phyloP scores from a whole-genome alignment of 2,797 vertebrate genomes.

The Zalophus californianus region DNA sequence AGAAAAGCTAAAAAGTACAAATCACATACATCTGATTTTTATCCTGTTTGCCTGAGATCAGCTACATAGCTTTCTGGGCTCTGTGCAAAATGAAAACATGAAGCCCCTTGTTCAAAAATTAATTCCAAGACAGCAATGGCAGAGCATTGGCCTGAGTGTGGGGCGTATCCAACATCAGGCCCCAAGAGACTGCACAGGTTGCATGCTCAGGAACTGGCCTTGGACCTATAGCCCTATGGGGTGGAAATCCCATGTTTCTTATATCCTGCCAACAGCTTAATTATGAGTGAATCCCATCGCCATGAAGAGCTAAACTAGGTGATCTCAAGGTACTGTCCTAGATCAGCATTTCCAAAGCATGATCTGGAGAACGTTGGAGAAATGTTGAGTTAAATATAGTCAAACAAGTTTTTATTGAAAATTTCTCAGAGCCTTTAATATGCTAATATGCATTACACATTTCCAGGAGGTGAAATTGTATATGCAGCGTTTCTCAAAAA shows the following conservation, averaged over 20 bases:
- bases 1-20: background rate
- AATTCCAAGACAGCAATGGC: background rate
- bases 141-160: background rate
- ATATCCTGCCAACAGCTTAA: background rate
- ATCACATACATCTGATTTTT: background rate
- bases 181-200: background rate
- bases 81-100: background rate
- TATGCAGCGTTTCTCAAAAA: background rate
- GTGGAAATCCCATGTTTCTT: background rate
- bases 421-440: background rate
- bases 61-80: background rate
- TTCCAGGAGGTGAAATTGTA: background rate
- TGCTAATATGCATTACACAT: background rate
- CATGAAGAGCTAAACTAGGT: background rate
- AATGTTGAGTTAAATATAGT: background rate
- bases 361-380: background rate
- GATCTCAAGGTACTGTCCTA: background rate
- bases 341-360: background rate
- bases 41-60: background rate
- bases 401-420: background rate
- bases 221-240: background rate
- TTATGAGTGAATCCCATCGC: background rate
- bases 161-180: background rate
- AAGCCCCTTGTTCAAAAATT: background rate
- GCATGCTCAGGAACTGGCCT: background rate